phyloP scores from a whole-genome alignment of 2,888 invertebrate species.

The Himalopsyche anomala region DNA sequence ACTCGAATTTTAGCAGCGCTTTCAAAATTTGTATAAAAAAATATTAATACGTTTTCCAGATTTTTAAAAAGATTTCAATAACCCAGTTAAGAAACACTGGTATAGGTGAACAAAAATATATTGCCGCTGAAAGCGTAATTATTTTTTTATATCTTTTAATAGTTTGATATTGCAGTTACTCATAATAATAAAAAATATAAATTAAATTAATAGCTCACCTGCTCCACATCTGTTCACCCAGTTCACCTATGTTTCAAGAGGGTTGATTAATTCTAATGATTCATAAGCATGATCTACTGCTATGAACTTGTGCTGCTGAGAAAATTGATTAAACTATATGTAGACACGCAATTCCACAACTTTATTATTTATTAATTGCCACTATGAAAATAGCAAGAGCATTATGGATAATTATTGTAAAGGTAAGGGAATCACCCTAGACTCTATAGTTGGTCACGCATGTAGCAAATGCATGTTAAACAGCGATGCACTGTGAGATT shows the following conservation, averaged over 20 bases:
- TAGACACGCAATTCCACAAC: background rate
- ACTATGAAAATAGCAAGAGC: background rate
- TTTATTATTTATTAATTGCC: background rate
- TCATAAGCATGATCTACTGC: background rate
- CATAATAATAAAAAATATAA: too few relatives aligned
- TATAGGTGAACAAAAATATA: too few relatives aligned
- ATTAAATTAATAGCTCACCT: background rate
- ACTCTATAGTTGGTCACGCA: background rate
- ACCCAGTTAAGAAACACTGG: too few relatives aligned
- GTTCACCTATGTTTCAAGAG: background rate
- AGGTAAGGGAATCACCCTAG: background rate
- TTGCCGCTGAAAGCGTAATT: too few relatives aligned
- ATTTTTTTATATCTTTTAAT: too few relatives aligned
- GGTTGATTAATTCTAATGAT: background rate
- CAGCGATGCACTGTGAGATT: background rate
- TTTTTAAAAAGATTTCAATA: too few relatives aligned
- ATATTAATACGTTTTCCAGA: too few relatives aligned
- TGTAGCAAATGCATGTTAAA: background rate
- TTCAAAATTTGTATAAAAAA: too few relatives aligned
- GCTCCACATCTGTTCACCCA: background rate
- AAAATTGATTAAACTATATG: background rate
- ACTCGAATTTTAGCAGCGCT: too few relatives aligned
- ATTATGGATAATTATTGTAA: constrained; percentile 1
- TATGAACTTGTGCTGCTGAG: background rate
- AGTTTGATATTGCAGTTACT: too few relatives aligned